Percentiles rank a stretch among this genome's conserved stretches.
Conservation (phyloP, 2,888 invertebrate genomes). For the Odontocerum albicorne region DNA sequence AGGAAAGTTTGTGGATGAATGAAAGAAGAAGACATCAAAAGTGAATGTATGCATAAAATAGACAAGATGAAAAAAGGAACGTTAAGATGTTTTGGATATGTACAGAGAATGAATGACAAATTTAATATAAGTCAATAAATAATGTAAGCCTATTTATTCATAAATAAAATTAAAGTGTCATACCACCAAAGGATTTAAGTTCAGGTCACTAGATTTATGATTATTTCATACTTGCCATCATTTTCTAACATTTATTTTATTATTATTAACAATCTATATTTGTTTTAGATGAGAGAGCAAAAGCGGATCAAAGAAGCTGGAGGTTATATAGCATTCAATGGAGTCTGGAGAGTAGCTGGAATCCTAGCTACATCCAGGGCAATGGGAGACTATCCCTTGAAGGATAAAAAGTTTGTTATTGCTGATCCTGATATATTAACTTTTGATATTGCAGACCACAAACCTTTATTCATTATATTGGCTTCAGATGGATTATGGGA, state of each 20-base stretch:
- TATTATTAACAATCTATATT: neutral
- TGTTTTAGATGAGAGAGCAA: slow-evolving; percentile 75
- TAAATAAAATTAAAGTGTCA: too few species aligned
- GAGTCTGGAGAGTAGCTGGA: slow-evolving; percentile 95
- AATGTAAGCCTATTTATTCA: too few species aligned
- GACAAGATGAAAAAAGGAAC: too few species aligned
- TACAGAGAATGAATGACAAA: too few species aligned
- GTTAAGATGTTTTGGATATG: too few species aligned
- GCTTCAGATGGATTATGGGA: slow-evolving; percentile 98
- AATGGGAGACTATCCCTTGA: slow-evolving; percentile 92
- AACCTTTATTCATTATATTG: slow-evolving; percentile 86
- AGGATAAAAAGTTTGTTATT: slow-evolving; percentile 90
- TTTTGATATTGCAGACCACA: slow-evolving; percentile 84
- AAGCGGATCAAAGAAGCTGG: slow-evolving; percentile 94
- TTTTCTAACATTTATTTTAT: slow-evolving; percentile 1
- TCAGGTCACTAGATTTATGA: too few species aligned
- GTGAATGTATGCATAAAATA: too few species aligned
- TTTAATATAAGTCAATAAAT: too few species aligned
- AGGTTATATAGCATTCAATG: slow-evolving; percentile 92
- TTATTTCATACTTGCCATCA: too few species aligned
- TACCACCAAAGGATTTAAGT: too few species aligned
- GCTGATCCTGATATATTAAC: slow-evolving; percentile 94
- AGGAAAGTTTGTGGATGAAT: too few species aligned
- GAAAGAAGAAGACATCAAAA: too few species aligned
- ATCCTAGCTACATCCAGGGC: slow-evolving; percentile 93